Base-by-base conservation (phyloP, 2,888 invertebrate species). In the Pterostichus madidus region DNA sequence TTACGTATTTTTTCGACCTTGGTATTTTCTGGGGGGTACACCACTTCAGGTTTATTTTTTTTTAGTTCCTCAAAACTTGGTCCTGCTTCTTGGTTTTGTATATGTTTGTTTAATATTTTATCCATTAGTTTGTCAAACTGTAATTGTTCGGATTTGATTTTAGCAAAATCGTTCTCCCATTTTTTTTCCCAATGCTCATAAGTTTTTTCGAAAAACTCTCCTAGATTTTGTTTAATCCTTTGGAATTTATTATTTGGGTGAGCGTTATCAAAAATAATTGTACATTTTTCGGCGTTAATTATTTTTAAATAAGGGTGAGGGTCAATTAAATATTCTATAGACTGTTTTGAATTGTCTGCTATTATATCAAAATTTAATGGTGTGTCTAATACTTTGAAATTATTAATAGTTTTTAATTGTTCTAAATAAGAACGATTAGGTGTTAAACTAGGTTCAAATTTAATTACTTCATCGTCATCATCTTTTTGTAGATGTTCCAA, bases 341-440 rank as follows among this genome's bases (percentile, higher is more conserved):
- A 86, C 59, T 86, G 85, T 8, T 85, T 77, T 10, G 85, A 75
- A 85, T 87, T 89, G 84, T 87, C 86, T 79, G 84, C 68, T 78
- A 89, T 85, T 59, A 87, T 84, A 8, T 85, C 83, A n/a, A 52
- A 86, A 44, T 81, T 84, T 80, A 76, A 84, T 82, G 59, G 39
- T 17, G 81, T 10, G 31, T 83, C 83, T 5, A 82, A 80, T 53
- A 84, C 68, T 39, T 64, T 61, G 13, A 82, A 32, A 56, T 83
- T 61, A 6, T 31, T 24, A 5, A 52, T 31, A 11, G 2, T 52
- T 83, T 49, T 13, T 31, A 83, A 17, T 5, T 61, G 6, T 1
- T 76, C 85, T 3, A 86, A 71, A 83, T 89, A 88, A 80, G 86
- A 87, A n/a, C 81, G 81, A 84, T 86, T 88, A 0, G 90, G 90